These are phyloP conservation scores for Brachylomia viminalis DNA, from an alignment of 2,888 invertebrate genomes.

Conservation along the genomic window DNA sequence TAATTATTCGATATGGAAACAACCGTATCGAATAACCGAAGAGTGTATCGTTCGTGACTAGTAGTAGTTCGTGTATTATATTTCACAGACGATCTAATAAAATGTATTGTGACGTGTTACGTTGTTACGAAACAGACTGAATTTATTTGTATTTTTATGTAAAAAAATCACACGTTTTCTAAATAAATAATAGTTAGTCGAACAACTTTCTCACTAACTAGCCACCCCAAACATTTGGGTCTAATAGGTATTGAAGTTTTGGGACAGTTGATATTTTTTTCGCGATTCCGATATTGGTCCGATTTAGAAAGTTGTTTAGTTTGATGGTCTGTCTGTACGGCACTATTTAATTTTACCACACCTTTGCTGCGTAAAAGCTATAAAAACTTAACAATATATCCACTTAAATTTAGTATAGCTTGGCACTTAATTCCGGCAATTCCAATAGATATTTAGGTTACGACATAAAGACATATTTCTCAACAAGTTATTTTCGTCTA, in stretches of 20 bases:
- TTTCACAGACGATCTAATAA: constrained; percentile 27
- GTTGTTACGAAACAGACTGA: neutral
- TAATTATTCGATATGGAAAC: constrained; percentile 47
- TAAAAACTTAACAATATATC: neutral
- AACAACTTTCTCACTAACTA: neutral
- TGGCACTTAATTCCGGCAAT: neutral
- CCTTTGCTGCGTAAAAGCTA: neutral
- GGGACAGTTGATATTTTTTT: neutral
- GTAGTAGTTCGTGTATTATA: constrained; percentile 47
- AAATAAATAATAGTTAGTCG: neutral
- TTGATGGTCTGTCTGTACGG: neutral
- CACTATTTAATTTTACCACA: too few relatives aligned
- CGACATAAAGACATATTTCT: neutral
- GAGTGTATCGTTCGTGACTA: constrained; percentile 56
- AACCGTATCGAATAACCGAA: constrained; percentile 38
- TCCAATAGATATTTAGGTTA: constrained; percentile 2
- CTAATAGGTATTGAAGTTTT: neutral
- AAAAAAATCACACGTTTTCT: neutral
- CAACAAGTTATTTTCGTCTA: constrained; percentile 31
- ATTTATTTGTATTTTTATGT: neutral
- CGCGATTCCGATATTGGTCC: neutral
- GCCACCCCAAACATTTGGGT: neutral
- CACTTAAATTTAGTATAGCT: neutral
- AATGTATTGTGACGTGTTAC: constrained; percentile 18
- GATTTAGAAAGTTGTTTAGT: neutral